These are phyloP conservation scores for Labeo rohita DNA, from an alignment of 2,113 vertebrate genomes.

Conservation along the genomic window DNA sequence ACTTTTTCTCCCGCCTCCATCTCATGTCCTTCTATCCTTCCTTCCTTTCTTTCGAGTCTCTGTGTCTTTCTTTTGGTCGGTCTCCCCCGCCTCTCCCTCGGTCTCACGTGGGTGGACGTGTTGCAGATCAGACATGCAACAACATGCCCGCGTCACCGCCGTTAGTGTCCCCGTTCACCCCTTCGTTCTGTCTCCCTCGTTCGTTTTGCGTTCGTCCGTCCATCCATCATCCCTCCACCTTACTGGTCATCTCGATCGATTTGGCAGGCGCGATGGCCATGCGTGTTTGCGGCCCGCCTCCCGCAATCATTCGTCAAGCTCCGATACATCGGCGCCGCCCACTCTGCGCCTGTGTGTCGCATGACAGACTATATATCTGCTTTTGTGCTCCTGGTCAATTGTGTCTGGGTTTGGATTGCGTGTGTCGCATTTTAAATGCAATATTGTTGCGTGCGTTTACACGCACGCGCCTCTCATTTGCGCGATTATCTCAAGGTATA, in stretches of 20 bases:
- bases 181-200: constrained; percentile 45
- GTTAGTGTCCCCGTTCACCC: constrained; percentile 21
- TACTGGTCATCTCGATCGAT: constrained; percentile 49
- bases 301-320: constrained; percentile 28
- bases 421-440: background rate
- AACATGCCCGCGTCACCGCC: constrained; percentile 44
- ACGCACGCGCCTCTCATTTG: background rate
- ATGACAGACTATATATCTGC: background rate
- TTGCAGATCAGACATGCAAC: constrained; percentile 55
- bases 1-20: constrained; percentile 56
- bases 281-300: background rate
- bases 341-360: constrained; percentile 15
- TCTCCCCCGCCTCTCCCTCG: constrained; percentile 24
- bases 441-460: background rate
- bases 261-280: background rate
- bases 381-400: constrained; percentile 35
- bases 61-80: background rate
- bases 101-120: constrained; percentile 30
- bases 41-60: background rate
- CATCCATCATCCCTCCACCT: constrained; percentile 39
- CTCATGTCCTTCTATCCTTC: background rate
- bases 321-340: constrained; percentile 27
- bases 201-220: background rate
- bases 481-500: constrained; percentile 56
- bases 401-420: constrained; percentile 10